Conservation (phyloP, 2,113 vertebrate species). For the Psilopogon haemacephalus region DNA sequence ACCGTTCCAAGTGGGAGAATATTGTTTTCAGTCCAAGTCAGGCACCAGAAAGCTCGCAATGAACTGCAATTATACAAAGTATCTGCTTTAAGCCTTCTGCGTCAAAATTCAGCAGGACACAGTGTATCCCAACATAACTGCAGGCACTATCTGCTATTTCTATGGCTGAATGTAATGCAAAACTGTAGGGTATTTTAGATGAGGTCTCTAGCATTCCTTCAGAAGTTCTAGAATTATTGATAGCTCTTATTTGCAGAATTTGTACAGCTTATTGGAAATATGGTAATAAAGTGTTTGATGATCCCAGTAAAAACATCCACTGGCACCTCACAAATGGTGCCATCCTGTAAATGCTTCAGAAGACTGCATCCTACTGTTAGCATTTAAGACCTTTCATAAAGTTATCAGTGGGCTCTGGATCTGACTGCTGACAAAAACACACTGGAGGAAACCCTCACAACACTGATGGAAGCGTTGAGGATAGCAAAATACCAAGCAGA, state of each 20-base stretch:
- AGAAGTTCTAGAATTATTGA: not conserved
- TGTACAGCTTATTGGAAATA: not conserved
- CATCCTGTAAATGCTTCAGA: not conserved
- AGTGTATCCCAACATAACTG: not conserved
- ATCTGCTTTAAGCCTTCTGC: not conserved
- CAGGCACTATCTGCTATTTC: not conserved
- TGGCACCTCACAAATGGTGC: not conserved
- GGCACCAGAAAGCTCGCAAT: not conserved
- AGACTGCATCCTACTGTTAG: not conserved
- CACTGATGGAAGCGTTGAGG: not conserved
- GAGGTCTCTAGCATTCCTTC: not conserved
- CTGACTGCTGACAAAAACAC: not conserved
- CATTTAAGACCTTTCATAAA: not conserved
- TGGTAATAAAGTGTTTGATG: not conserved
- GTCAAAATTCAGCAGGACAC: not conserved
- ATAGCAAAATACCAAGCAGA: not conserved
- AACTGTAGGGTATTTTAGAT: not conserved
- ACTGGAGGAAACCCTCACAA: not conserved
- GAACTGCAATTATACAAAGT: not conserved
- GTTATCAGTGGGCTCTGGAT: not conserved
- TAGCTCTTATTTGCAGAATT: not conserved
- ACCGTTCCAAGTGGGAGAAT: not conserved
- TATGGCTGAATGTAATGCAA: not conserved
- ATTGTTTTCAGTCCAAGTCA: conserved; percentile 14
- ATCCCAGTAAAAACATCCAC: not conserved